These are phyloP conservation scores for Stegana nigrithorax DNA, from an alignment of 2,888 invertebrate species.

Conservation along the genomic window DNA sequence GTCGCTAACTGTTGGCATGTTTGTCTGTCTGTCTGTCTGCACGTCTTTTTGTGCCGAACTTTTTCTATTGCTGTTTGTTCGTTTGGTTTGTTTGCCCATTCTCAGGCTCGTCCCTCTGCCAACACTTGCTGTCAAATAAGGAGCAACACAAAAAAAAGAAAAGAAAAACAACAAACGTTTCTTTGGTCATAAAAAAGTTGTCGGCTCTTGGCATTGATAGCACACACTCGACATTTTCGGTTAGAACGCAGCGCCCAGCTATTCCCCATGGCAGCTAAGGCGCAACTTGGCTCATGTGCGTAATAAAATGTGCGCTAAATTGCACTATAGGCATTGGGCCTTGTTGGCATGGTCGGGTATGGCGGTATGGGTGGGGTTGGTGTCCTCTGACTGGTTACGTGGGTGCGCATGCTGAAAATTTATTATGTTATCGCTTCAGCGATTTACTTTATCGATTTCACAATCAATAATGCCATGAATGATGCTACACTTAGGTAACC, in stretches of 20 bases:
- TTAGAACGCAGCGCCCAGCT: too few relatives aligned
- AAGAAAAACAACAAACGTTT: background rate
- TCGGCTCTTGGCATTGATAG: conserved; percentile 14
- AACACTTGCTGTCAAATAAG: conserved; percentile 10
- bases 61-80: too few relatives aligned
- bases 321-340: background rate
- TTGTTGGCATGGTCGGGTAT: background rate
- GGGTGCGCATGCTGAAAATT: conserved; percentile 52
- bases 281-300: background rate
- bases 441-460: conserved; percentile 61
- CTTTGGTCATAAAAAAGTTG: conserved; percentile 7
- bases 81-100: conserved; percentile 19
- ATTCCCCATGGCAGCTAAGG: background rate
- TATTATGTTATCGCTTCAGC: conserved; percentile 60
- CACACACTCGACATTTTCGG: conserved; percentile 8
- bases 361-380: background rate
- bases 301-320: background rate
- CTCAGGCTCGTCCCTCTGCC: background rate
- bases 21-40: conserved; percentile 9
- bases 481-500: background rate
- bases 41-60: too few relatives aligned
- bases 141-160: background rate
- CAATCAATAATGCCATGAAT: conserved; percentile 38
- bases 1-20: conserved; percentile 24
- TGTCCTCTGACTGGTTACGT: background rate